Conservation (phyloP, 2,797 vertebrate species). For the Craterocephalus amniculus region DNA sequence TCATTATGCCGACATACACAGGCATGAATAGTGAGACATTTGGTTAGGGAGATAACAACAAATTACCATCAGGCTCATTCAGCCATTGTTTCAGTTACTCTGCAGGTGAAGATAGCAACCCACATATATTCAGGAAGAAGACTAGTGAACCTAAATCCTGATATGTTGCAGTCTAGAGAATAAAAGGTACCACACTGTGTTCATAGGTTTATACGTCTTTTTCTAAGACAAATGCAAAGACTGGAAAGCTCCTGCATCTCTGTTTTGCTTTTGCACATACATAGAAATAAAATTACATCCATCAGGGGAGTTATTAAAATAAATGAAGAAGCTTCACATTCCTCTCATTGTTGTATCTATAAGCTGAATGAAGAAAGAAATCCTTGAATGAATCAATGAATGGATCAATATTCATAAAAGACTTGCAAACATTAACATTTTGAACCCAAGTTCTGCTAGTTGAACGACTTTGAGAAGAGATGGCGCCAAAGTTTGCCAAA, state of each 20-base stretch:
- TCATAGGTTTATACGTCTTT: conserved; percentile 7
- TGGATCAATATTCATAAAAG: too few relatives aligned
- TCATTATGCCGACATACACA: background rate
- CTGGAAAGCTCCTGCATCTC: too few relatives aligned
- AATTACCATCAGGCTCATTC: conserved; percentile 22
- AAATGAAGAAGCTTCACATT: too few relatives aligned
- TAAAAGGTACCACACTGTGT: conserved; percentile 22
- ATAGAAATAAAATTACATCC: too few relatives aligned
- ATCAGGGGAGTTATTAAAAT: too few relatives aligned
- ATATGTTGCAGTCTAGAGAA: background rate
- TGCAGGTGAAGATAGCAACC: conserved; percentile 68
- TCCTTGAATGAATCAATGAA: too few relatives aligned
- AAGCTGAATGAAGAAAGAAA: too few relatives aligned
- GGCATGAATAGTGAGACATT: conserved; percentile 8
- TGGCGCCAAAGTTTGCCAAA: too few relatives aligned
- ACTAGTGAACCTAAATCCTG: conserved; percentile 5
- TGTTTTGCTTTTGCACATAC: background rate
- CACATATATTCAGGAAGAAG: conserved; percentile 4
- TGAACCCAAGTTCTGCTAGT: too few relatives aligned
- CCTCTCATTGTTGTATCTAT: too few relatives aligned
- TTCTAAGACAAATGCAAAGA: background rate
- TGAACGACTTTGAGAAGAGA: too few relatives aligned
- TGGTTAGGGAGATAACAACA: conserved; percentile 51
- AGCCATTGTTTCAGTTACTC: conserved; percentile 55
- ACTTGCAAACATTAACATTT: too few relatives aligned